These are phyloP conservation scores for Austrolebias charrua DNA, from an alignment of 2,797 vertebrate genomes.

Conservation along the genomic window DNA sequence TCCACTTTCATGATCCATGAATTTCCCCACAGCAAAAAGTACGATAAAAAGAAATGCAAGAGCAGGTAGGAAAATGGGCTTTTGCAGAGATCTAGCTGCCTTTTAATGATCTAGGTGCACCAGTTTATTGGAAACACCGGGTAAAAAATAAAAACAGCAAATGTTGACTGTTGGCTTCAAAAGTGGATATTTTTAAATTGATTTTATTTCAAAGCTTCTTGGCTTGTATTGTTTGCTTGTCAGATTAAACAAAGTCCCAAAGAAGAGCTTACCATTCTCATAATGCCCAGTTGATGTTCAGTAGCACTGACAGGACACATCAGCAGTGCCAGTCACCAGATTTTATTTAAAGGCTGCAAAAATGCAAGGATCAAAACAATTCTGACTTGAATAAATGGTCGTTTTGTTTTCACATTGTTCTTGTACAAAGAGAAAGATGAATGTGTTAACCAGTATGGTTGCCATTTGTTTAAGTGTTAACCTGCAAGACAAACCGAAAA, in stretches of 20 bases:
- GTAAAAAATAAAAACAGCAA: slow-evolving; percentile 15
- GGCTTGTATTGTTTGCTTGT: slow-evolving; percentile 41
- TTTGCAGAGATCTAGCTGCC: slow-evolving; percentile 10
- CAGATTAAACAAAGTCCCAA: slow-evolving; percentile 41
- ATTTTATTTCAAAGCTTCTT: slow-evolving; percentile 44
- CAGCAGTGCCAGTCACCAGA: slow-evolving; percentile 2
- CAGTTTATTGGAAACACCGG: slow-evolving; percentile 15
- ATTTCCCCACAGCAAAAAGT: slow-evolving; percentile 41
- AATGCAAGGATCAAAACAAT: slow-evolving; percentile 46
- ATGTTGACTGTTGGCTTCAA: slow-evolving; percentile 11
- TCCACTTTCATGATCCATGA: slow-evolving; percentile 55
- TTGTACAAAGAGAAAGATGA: slow-evolving; percentile 21
- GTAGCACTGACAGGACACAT: slow-evolving; percentile 28
- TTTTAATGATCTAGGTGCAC: slow-evolving; percentile 41
- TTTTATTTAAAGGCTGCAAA: slow-evolving; percentile 43
- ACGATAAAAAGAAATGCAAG: slow-evolving; percentile 16
- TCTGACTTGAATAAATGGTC: slow-evolving; percentile 48
- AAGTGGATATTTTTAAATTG: slow-evolving; percentile 30
- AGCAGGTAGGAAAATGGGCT: slow-evolving; percentile 15
- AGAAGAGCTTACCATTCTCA: slow-evolving; percentile 39
- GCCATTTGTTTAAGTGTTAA: slow-evolving; percentile 33
- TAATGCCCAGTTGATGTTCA: slow-evolving; percentile 53
- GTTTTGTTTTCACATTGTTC: slow-evolving; percentile 32
- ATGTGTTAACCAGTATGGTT: slow-evolving; percentile 7
- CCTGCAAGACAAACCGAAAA: slow-evolving; percentile 17